Percentiles rank a stretch among this genome's conserved stretches.
These are phyloP conservation scores for Perodicticus potto DNA, from an alignment of 2,797 vertebrate species.

Conservation along the genomic window DNA sequence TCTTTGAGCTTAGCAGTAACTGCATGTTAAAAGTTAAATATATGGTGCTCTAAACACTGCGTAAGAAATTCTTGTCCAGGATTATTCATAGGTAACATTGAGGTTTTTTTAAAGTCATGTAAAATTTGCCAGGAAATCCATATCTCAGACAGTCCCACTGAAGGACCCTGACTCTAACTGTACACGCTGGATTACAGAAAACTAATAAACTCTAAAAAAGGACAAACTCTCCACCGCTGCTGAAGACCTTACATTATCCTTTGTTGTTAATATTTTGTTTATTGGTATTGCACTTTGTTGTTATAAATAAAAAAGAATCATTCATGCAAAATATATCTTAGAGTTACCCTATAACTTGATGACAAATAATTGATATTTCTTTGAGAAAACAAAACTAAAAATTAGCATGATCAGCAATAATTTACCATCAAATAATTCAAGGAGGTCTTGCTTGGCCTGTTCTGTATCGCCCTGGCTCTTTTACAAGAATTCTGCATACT, in stretches of 20 bases:
- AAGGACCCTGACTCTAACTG: not conserved
- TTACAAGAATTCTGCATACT: not conserved
- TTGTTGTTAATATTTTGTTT: not conserved
- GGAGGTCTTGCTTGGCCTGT: too few relatives aligned
- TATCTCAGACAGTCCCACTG: not conserved
- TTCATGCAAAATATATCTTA: not conserved
- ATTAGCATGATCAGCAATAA: not conserved
- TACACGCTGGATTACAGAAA: not conserved
- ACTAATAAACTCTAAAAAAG: not conserved
- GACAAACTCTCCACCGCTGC: not conserved
- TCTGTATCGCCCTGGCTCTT: not conserved
- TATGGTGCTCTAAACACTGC: not conserved
- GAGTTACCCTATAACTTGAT: not conserved
- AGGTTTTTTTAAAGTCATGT: not conserved
- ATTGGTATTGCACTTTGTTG: not conserved
- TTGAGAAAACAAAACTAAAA: constrained; percentile 37
- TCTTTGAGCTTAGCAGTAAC: not conserved
- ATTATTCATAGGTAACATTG: not conserved
- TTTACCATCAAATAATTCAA: not conserved
- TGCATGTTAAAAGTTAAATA: not conserved
- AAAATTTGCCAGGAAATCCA: not conserved
- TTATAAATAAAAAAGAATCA: not conserved
- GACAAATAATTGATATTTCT: not conserved
- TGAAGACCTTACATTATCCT: not conserved
- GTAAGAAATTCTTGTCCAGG: not conserved